Percentiles rank a stretch among this genome's conserved stretches.
These are phyloP conservation scores for Eupleurogrammus muticus DNA, from an alignment of 2,797 vertebrate species.

Conservation along the genomic window DNA sequence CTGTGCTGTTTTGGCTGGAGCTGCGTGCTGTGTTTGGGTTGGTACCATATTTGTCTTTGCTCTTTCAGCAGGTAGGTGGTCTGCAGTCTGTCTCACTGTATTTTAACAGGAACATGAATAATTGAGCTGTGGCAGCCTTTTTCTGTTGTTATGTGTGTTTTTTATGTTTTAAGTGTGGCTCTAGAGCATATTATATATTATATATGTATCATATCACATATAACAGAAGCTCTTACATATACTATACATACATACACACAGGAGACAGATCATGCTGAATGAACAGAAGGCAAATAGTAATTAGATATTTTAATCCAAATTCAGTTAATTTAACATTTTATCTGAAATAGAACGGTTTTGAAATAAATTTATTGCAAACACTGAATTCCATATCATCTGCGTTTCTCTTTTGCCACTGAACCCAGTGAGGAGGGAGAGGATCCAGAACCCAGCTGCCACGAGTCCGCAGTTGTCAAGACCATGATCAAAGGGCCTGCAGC, in stretches of 20 bases:
- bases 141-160: not conserved
- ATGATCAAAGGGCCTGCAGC: constrained; percentile 75
- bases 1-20: constrained; percentile 50
- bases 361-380: constrained; percentile 8
- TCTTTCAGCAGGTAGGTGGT: constrained; percentile 66
- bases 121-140: not conserved
- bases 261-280: not conserved
- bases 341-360: not conserved
- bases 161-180: not conserved
- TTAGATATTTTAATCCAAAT: not conserved
- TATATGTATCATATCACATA: too few relatives aligned
- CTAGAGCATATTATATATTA: constrained; percentile 13
- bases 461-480: constrained; percentile 72
- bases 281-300: not conserved
- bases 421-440: constrained; percentile 81
- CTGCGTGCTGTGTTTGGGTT: constrained; percentile 53
- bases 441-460: constrained; percentile 62
- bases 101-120: constrained; percentile 56
- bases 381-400: constrained; percentile 7
- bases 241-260: not conserved
- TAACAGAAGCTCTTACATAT: not conserved
- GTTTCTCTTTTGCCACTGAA: constrained; percentile 41
- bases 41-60: constrained; percentile 50
- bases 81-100: constrained; percentile 49
- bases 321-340: not conserved